Conservation (phyloP, 2,113 vertebrate species). For the Cheirogaleus medius region DNA sequence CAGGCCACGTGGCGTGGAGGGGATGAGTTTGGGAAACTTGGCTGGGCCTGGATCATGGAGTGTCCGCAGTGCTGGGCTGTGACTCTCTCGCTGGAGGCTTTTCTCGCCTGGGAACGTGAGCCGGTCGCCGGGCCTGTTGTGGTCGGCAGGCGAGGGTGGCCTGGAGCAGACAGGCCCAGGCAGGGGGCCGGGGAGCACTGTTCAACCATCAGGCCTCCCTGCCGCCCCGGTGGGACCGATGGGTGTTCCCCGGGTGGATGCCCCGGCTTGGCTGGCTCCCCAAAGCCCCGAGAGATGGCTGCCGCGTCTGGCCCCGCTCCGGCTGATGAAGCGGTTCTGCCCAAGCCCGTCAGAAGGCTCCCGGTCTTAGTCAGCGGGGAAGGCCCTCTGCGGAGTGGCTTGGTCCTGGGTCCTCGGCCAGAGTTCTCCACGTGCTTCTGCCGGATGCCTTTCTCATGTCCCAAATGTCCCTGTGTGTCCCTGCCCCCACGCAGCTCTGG, state of each 20-base stretch:
- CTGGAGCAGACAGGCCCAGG: fast-evolving
- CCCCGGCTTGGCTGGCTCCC: neutral
- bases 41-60: neutral
- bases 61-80: no score
- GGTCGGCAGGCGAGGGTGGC: neutral
- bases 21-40: neutral
- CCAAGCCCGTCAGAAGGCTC: neutral
- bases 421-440: neutral
- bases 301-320: neutral
- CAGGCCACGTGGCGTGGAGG: fast-evolving
- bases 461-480: fast-evolving
- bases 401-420: neutral
- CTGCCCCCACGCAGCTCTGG: neutral
- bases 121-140: fast-evolving
- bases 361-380: fast-evolving
- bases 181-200: neutral
- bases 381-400: fast-evolving
- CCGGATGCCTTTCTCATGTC: fast-evolving
- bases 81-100: neutral
- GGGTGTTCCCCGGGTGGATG: neutral
- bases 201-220: no score
- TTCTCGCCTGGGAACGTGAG: neutral
- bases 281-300: neutral
- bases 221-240: neutral
- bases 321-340: no score